These are phyloP conservation scores for Gonatopus flavifemur DNA, from an alignment of 1,140 invertebrate species.

Conservation along the genomic window DNA sequence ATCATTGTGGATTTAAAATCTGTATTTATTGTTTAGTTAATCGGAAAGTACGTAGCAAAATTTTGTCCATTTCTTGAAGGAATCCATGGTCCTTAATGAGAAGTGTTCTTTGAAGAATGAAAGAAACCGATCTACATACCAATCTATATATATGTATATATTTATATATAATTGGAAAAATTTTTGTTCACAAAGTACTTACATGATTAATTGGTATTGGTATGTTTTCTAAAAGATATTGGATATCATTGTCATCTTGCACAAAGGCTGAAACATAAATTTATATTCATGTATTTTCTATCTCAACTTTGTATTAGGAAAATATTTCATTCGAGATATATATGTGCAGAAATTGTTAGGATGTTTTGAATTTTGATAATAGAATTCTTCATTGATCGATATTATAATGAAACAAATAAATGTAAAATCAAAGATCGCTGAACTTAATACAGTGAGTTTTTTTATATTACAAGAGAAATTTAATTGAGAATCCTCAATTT, in stretches of 20 bases:
- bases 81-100: too few relatives aligned
- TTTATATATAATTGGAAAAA: background rate
- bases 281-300: slow-evolving; percentile 10
- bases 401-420: slow-evolving; percentile 6
- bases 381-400: slow-evolving; percentile 4
- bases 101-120: slow-evolving; percentile 3
- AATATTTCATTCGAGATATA: slow-evolving; percentile 3
- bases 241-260: slow-evolving; percentile 69
- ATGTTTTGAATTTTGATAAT: background rate
- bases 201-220: slow-evolving; percentile 63
- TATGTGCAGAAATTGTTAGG: background rate
- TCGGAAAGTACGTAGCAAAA: too few relatives aligned
- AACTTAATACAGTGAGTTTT: background rate
- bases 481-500: too few relatives aligned
- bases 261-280: slow-evolving; percentile 64
- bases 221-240: slow-evolving; percentile 67
- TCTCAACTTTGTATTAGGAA: slow-evolving; percentile 2
- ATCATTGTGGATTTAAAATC: too few relatives aligned
- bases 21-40: too few relatives aligned
- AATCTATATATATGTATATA: slow-evolving; percentile 3
- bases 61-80: too few relatives aligned
- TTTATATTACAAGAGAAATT: too few relatives aligned
- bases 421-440: background rate
- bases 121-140: slow-evolving; percentile 4
- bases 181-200: slow-evolving; percentile 20